Percentiles rank a stretch among this genome's conserved stretches.
These are phyloP conservation scores for Drosophila littoralis DNA, from an alignment of 1,140 invertebrate genomes.

Conservation along the genomic window DNA sequence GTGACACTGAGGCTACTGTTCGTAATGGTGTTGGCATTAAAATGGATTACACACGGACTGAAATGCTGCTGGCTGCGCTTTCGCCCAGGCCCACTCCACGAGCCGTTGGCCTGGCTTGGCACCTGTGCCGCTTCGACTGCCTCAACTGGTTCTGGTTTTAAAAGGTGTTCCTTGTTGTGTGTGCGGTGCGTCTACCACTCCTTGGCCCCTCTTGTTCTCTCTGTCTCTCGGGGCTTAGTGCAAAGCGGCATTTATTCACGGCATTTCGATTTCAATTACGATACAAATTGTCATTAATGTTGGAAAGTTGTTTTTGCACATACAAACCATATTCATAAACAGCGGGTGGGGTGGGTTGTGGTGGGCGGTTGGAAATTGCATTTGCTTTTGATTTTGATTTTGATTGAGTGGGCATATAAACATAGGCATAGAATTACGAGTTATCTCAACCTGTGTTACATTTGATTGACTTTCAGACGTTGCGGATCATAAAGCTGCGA, in stretches of 20 bases:
- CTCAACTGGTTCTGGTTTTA: slow-evolving; percentile 62
- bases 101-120: slow-evolving; percentile 25
- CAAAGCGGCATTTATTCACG: slow-evolving; percentile 83
- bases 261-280: slow-evolving; percentile 83
- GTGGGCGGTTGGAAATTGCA: slow-evolving; percentile 23
- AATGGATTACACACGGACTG: slow-evolving; percentile 77
- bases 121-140: slow-evolving; percentile 46
- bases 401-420: slow-evolving; percentile 49
- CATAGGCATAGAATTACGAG: slow-evolving; percentile 50
- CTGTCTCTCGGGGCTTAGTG: slow-evolving; percentile 62
- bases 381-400: slow-evolving; percentile 49
- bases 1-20: slow-evolving; percentile 82
- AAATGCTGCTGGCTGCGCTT: slow-evolving; percentile 67
- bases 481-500: slow-evolving; percentile 63
- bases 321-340: slow-evolving; percentile 28
- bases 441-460: slow-evolving; percentile 71
- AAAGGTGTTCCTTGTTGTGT: slow-evolving; percentile 75
- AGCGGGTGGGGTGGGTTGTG: background rate
- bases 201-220: slow-evolving; percentile 8
- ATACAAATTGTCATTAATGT: slow-evolving; percentile 83
- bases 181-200: slow-evolving; percentile 37
- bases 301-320: slow-evolving; percentile 80
- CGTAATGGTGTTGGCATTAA: slow-evolving; percentile 83
- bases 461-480: slow-evolving; percentile 70
- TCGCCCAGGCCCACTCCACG: slow-evolving; percentile 36